These are phyloP conservation scores for Scartelaos histophorus DNA, from an alignment of 2,113 vertebrate species.

Conservation along the genomic window DNA sequence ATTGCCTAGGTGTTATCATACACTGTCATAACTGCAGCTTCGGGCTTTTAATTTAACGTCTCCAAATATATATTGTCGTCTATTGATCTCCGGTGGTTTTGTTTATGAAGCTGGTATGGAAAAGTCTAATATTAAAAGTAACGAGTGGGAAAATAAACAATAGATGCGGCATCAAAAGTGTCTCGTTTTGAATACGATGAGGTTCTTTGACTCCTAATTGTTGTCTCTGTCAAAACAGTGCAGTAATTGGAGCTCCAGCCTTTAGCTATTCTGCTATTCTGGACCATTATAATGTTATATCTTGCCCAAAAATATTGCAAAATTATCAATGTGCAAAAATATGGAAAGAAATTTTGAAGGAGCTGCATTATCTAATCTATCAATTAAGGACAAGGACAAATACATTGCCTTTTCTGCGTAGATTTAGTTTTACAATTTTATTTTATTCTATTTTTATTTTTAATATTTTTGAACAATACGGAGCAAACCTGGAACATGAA, in stretches of 20 bases:
- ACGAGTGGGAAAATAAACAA: background rate
- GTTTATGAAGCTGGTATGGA: constrained; percentile 4
- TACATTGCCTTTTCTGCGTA: too few species aligned
- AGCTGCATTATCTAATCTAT: too few species aligned
- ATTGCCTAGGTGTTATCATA: constrained; percentile 33
- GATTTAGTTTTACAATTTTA: too few species aligned
- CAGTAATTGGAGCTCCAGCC: background rate
- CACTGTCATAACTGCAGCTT: constrained; percentile 37
- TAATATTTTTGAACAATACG: too few species aligned
- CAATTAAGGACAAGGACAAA: too few species aligned
- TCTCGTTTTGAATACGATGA: background rate
- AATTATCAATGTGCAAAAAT: background rate
- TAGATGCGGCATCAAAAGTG: background rate
- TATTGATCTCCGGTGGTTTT: constrained; percentile 13
- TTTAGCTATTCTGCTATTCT: too few species aligned
- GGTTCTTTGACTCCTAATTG: background rate
- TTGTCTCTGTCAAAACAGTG: background rate
- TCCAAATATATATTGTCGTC: constrained; percentile 24
- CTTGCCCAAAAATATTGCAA: too few species aligned
- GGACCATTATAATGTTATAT: background rate
- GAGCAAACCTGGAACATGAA: too few species aligned
- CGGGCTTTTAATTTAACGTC: constrained; percentile 27
- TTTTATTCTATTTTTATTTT: too few species aligned
- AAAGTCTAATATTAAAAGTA: constrained; percentile 25
- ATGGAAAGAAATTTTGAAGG: too few species aligned